Conservation (phyloP, 2,888 invertebrate genomes). For the Clitarchus hookeri region DNA sequence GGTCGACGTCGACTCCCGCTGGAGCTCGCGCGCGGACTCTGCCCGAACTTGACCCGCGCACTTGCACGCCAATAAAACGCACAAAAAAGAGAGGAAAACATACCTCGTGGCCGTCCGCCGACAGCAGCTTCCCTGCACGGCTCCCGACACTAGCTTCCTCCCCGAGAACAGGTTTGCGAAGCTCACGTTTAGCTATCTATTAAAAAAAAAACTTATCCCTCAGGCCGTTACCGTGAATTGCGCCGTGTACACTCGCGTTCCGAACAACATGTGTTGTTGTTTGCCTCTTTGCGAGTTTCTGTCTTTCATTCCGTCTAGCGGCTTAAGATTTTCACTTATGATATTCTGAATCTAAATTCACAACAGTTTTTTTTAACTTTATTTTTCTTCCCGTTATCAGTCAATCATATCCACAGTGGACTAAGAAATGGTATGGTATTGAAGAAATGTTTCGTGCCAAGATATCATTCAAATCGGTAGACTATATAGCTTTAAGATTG, state of each 20-base stretch:
- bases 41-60: background rate
- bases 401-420: no score
- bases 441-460: no score
- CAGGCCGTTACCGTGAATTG: background rate
- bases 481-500: no score
- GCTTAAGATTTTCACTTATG: no score
- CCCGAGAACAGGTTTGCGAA: constrained; percentile 9
- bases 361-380: no score
- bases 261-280: background rate
- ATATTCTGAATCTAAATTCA: no score
- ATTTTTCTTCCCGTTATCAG: no score
- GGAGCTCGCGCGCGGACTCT: background rate
- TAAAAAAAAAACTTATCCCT: background rate
- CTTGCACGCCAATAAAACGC: background rate
- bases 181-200: background rate
- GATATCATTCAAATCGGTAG: no score
- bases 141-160: background rate
- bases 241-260: background rate
- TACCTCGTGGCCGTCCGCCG: background rate
- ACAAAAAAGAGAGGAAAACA: background rate
- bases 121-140: background rate
- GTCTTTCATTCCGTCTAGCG: no score
- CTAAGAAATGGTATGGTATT: no score
- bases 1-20: background rate
- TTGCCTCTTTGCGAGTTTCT: no score